phyloP scores from a whole-genome alignment of 2,888 invertebrate species.

The Cactoblastis cactorum region DNA sequence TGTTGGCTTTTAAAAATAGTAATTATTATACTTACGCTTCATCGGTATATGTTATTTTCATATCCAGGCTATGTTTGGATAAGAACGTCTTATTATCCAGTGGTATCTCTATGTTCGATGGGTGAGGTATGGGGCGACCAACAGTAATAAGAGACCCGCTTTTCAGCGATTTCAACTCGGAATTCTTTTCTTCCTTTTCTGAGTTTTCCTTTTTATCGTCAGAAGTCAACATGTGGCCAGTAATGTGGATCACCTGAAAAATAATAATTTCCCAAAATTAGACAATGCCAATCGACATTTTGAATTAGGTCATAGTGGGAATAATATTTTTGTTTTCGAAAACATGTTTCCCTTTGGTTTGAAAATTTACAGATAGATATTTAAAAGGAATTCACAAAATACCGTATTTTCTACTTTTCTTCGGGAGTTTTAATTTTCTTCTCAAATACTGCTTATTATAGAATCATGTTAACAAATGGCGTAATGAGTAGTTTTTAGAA shows the following conservation, averaged over 20 bases:
- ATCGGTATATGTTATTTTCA: constrained; percentile 97
- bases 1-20: background rate
- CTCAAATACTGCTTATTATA: no score
- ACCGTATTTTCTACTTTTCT: no score
- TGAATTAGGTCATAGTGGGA: no score
- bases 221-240: constrained; percentile 86
- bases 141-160: constrained; percentile 83
- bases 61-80: constrained; percentile 93
- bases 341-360: no score
- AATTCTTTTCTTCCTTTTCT: constrained; percentile 57
- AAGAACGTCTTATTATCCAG: constrained; percentile 93
- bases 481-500: no score
- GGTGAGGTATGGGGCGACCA: constrained; percentile 91
- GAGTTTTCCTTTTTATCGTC: constrained; percentile 39
- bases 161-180: constrained; percentile 40
- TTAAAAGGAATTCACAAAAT: no score
- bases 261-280: constrained; percentile 19
- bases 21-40: constrained; percentile 85
- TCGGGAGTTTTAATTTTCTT: no score
- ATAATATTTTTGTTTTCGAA: no score
- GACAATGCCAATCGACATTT: no score
- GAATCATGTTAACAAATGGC: no score
- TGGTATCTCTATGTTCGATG: constrained; percentile 94
- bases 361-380: no score
- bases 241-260: constrained; percentile 91